phyloP scores from a whole-genome alignment of 2,888 invertebrate species.

The Bugula neritina region DNA sequence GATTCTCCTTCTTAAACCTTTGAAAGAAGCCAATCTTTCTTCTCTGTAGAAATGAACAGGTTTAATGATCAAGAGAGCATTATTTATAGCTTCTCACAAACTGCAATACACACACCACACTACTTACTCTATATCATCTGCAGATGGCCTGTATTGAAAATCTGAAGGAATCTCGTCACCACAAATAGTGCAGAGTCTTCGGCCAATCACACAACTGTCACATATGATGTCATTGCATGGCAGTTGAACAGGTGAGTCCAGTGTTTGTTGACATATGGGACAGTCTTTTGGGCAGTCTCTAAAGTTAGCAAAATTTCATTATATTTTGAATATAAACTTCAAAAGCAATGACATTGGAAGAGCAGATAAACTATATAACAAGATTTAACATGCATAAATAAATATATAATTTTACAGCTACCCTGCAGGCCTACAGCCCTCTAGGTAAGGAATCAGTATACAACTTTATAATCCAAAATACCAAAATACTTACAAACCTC shows the following conservation, averaged over 20 bases:
- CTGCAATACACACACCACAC: too few relatives aligned
- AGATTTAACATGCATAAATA: neutral
- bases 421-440: neutral
- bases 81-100: too few relatives aligned
- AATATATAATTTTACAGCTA: neutral
- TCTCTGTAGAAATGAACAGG: neutral
- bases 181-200: too few relatives aligned
- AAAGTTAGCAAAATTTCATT: neutral
- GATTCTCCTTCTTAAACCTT: conserved; percentile 32
- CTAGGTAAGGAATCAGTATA: too few relatives aligned
- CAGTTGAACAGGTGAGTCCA: conserved; percentile 37
- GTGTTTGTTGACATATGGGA: conserved; percentile 34
- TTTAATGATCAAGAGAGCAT: too few relatives aligned
- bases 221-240: conserved; percentile 41
- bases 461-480: too few relatives aligned
- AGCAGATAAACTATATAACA: too few relatives aligned
- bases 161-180: neutral
- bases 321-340: too few relatives aligned
- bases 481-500: too few relatives aligned
- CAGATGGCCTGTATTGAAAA: neutral
- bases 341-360: neutral
- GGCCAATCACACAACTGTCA: conserved; percentile 34
- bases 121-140: conserved; percentile 2
- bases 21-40: conserved; percentile 29
- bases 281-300: conserved; percentile 31